Evolutionary conservation across 1,140 invertebrate species (phyloP).

Genomic region (Bathynomus jamesi): DNA sequence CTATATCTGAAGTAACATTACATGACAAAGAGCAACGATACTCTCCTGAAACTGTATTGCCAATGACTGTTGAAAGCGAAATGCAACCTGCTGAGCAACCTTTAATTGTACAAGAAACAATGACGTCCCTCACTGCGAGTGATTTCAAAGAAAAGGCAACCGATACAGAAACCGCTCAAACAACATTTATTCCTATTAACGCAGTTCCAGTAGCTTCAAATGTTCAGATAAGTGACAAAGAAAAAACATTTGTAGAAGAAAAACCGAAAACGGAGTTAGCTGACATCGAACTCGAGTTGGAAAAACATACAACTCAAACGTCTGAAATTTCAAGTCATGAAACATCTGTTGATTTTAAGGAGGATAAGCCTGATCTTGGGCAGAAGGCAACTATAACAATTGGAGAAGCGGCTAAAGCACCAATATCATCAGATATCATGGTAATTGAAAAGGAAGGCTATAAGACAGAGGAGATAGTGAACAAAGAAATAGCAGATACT

Average conservation of each 20-base stretch:
- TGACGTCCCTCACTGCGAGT: slow-evolving; percentile 10
- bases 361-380: background rate
- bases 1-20: too few relatives aligned
- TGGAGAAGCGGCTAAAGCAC: slow-evolving; percentile 4
- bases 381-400: slow-evolving; percentile 13
- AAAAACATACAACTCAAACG: slow-evolving; percentile 16
- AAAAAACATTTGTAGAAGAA: slow-evolving; percentile 21
- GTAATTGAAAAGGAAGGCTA: slow-evolving; percentile 25
- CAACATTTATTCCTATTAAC: slow-evolving; percentile 18
- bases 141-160: slow-evolving; percentile 14
- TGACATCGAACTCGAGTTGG: slow-evolving; percentile 17
- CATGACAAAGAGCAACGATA: too few relatives aligned
- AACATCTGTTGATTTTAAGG: slow-evolving; percentile 9
- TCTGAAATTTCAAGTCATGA: slow-evolving; percentile 26
- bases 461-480: slow-evolving; percentile 40
- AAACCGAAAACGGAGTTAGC: slow-evolving; percentile 15
- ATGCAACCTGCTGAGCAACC: slow-evolving; percentile 16
- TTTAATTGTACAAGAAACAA: slow-evolving; percentile 22
- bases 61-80: too few relatives aligned
- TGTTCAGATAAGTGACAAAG: slow-evolving; percentile 30
- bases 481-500: slow-evolving; percentile 44
- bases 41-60: too few relatives aligned
- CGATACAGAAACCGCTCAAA: slow-evolving; percentile 19
- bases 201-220: slow-evolving; percentile 31
- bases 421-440: slow-evolving; percentile 21